phyloP scores from a whole-genome alignment of 1,140 invertebrate genomes.

The Danaus melanippus region DNA sequence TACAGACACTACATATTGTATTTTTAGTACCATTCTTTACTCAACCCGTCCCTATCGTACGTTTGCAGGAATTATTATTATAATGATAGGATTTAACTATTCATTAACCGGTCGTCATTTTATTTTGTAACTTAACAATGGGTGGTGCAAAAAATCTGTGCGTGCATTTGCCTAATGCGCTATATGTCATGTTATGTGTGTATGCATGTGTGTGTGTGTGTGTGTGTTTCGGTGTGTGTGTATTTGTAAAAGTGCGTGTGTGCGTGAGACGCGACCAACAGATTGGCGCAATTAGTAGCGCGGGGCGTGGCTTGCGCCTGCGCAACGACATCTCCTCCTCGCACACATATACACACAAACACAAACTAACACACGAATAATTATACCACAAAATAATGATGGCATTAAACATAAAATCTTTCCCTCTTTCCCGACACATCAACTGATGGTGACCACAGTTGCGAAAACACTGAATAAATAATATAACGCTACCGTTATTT shows the following conservation, averaged over 20 bases:
- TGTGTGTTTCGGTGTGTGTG: conserved; percentile 27
- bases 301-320: conserved; percentile 54
- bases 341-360: conserved; percentile 17
- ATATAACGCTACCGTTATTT: conserved; percentile 14
- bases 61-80: conserved; percentile 16
- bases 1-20: conserved; percentile 13
- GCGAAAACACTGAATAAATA: conserved; percentile 38
- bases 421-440: conserved; percentile 33
- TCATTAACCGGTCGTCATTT: conserved; percentile 30
- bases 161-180: conserved; percentile 42
- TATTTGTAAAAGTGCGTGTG: conserved; percentile 34
- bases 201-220: conserved; percentile 21
- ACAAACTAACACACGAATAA: conserved; percentile 22
- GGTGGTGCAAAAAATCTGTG: conserved; percentile 34
- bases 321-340: conserved; percentile 52
- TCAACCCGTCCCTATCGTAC: not conserved
- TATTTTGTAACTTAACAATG: conserved; percentile 40
- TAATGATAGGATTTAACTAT: conserved; percentile 20
- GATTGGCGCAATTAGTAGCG: conserved; percentile 65
- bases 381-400: conserved; percentile 45
- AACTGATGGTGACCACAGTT: conserved; percentile 27
- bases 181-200: conserved; percentile 17
- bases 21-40: no score
- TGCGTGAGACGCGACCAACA: conserved; percentile 43
- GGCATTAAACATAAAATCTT: conserved; percentile 55